Base-by-base conservation (phyloP, 2,888 invertebrate genomes). In the Cosmorhoe ocellata region DNA sequence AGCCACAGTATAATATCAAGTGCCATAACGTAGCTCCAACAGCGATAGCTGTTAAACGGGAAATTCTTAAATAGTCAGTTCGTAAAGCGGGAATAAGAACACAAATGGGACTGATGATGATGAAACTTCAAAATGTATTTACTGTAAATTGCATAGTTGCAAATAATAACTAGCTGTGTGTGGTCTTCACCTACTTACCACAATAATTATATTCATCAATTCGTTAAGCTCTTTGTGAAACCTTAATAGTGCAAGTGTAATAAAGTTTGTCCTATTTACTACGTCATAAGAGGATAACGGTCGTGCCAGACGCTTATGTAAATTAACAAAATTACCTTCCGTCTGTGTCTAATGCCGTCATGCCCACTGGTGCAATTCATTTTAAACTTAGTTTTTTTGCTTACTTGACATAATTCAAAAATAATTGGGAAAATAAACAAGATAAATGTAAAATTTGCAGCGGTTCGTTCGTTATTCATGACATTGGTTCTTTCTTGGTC, bases 361-460 rank as follows among this genome's bases (percentile, higher is more conserved):
- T 66, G 71, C 52, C 54, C 67, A 63, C 43, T 65, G 69, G 62
- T 51, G 59, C 60, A 63, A 34, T 59, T 52, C 64, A 59, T 56
- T 40, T 13, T 36, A 24, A 18, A 14, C 14, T 27, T 31, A 18
- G 18, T 32, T 46, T 42, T 34, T 38, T 47, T 42, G 26, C 41
- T 42, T 42, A 43, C 47, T 47, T 39, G 47, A 42, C 33, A 51
- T 41, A 47, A 46, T 51, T 43, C 26, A 27, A 39, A 28, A 33
- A 41, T 51, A 51, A 51, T 51, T 45, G 30, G 36, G 26, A 41
- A 39, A 39, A 36, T 41, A 48, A 41, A 31, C 28, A 48, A 43
- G 24, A 41, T 32, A 14, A 42, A 36, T 44, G 34, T 18, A 28
- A 18, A 18, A 24, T 24, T 24, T 24, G 24, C 24, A 24, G 24